Evolutionary conservation across 2,888 invertebrate genomes (phyloP), one percentile per base, ranked within the genome.

Genomic region (Hyposoter didymator): DNA sequence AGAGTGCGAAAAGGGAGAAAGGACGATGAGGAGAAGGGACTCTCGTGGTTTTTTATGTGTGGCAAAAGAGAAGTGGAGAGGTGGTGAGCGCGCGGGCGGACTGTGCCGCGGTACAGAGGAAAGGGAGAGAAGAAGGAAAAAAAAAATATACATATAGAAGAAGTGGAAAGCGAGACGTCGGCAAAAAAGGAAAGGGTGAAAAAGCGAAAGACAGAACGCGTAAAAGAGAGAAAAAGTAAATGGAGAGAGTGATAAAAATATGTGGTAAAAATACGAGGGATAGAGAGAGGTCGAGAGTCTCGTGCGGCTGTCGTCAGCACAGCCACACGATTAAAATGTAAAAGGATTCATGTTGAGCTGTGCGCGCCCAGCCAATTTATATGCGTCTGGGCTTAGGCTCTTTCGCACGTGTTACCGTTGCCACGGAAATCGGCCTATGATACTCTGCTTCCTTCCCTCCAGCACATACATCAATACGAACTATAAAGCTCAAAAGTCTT

Each of bases 241-340:
- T 35, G 19, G 62, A 59, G 52, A 49, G 66, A 45, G 22, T 12
- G 73, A 73, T 19, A 39, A 66, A 76, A 66, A 78, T 28, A 55
- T 55, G 45, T 43, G 55, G 52, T 28, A 64, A 28, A 19, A 22
- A 66, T 45, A 49, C 39, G 43, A 28, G 66, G 28, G 59, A 74
- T 32, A 83, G 80, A 59, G 32, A 59, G 79, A 84, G 22, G 64
- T 66, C 62, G 70, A 62, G 82, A 84, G 73, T 73, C 66, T 80
- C 78, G 70, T 70, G 78, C 2, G 1, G 78, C 69, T 78, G 87
- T 82, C 85, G 86, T 85, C 87, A 84, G 87, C 87, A 82, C 84
- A 82, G 82, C 78, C 86, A 76, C 80, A 69, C 89, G 88, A 89
- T 89, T 89, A 89, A 89, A 89, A 89, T 89, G 88, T 88, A 88